A percentile compares a stretch with the other conserved stretches of the same genome.
phyloP scores from a whole-genome alignment of 2,888 invertebrate species.

The Heterodera filipjevi region DNA sequence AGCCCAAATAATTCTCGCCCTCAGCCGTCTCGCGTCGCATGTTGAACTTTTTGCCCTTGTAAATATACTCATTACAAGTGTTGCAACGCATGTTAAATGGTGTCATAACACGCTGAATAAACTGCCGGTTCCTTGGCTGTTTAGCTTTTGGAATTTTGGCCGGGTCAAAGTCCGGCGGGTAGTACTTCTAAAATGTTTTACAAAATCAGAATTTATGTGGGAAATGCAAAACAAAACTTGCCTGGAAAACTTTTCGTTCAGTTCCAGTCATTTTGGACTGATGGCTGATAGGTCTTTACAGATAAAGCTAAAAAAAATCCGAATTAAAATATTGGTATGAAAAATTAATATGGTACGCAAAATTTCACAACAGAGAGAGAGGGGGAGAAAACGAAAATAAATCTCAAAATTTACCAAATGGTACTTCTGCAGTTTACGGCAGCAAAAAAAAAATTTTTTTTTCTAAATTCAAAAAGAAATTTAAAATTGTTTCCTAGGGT shows the following conservation, averaged over 20 bases:
- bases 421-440: too few relatives aligned
- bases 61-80: conserved; percentile 98
- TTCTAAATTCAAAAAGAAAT: too few relatives aligned
- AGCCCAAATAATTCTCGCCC: conserved; percentile 92
- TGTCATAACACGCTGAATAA: conserved; percentile 97
- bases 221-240: too few relatives aligned
- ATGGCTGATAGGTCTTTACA: too few relatives aligned
- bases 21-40: conserved; percentile 98
- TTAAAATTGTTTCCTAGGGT: too few relatives aligned
- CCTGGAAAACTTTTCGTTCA: conserved; percentile 65
- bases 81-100: conserved; percentile 99
- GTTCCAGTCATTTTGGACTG: conserved; percentile 64
- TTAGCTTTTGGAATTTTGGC: conserved; percentile 97
- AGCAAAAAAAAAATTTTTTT: too few relatives aligned
- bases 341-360: too few relatives aligned
- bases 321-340: too few relatives aligned
- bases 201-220: conserved; percentile 15
- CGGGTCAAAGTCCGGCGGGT: conserved; percentile 95
- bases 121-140: conserved; percentile 88
- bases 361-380: too few relatives aligned
- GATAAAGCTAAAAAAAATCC: too few relatives aligned
- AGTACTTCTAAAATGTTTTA: conserved; percentile 82
- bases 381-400: too few relatives aligned
- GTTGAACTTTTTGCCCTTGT: conserved; percentile 98
- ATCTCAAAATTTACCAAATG: too few relatives aligned